Evolutionary conservation across 2,797 vertebrate genomes (phyloP), one percentile per base, ranked within the genome.

Genomic region (Ptychobarbus kaznakovi): DNA sequence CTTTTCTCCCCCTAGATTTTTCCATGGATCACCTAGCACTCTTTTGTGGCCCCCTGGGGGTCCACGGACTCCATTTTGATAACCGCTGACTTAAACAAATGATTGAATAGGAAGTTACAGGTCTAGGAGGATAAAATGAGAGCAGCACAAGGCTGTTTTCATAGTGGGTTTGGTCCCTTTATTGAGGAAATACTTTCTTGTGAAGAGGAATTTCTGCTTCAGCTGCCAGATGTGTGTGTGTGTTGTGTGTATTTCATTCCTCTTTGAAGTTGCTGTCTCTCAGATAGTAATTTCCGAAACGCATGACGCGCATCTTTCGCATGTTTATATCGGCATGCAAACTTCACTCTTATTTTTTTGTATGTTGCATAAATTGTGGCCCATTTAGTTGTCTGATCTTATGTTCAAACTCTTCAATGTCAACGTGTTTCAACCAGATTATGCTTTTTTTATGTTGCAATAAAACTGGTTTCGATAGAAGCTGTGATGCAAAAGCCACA

Each of bases 171-270:
- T 49, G 86, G 83, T 80, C 58, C 7, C 81, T 90, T 92, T 91
- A 91, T 91, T 91, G 90, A 92, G 92, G 91, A 93, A 94, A 93
- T 94, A 56, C 86, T 90, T 90, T 85, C 35, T 78, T 22, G 65
- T 63, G 63, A 70, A 82, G 9, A 87, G 88, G 90, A 91, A 90
- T 91, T 72, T 81, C 38, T 73, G 61, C 80, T 40, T 49, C 18
- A 28, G 56, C 80, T 86, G 53, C 79, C 74, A 87, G 68, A 42
- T 85, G 73, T 80, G 86, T 49, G 46, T 49, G 46, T 49, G 46
- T 49, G 44, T 13, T 25, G 66, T 35, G 69, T 78, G 13, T 10
- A 42, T 70, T 28, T 18, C 61, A 9, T 66, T 72, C 44, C 38
- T 72, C 38, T 53, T 73, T 83, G 44, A 79, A 83, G 74, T 22